Percentiles rank a stretch among this genome's conserved stretches.
Conservation (phyloP, 2,888 invertebrate species). For the Melieria picta region DNA sequence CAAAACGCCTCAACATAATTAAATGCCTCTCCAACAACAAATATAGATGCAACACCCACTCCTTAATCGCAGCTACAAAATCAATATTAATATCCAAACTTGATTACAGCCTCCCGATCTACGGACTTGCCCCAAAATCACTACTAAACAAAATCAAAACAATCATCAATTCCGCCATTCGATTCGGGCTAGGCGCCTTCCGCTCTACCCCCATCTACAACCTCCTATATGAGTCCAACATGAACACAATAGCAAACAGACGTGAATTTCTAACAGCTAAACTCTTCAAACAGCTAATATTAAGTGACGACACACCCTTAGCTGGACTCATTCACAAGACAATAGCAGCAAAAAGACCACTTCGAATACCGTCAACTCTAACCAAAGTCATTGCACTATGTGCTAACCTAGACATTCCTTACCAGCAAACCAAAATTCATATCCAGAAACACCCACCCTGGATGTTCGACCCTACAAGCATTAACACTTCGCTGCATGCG, state of each 20-base stretch:
- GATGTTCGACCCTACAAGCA: not conserved
- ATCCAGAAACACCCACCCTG: not conserved
- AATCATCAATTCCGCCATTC: not conserved
- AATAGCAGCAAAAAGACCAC: not conserved
- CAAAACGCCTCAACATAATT: not conserved
- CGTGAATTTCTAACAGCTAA: not conserved
- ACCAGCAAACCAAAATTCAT: not conserved
- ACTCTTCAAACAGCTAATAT: too few relatives aligned
- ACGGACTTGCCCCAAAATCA: not conserved
- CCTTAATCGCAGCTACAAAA: too few relatives aligned
- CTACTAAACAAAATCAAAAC: conserved; percentile 1
- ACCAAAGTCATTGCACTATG: conserved; percentile 1
- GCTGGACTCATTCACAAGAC: not conserved
- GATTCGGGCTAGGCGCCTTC: not conserved
- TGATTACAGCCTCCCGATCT: not conserved
- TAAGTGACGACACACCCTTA: not conserved
- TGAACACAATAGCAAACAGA: not conserved
- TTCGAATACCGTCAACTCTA: not conserved
- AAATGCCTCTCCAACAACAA: too few relatives aligned
- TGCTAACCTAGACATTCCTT: conserved; percentile 1
- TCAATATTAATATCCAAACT: too few relatives aligned
- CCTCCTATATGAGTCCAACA: not conserved
- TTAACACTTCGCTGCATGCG: not conserved
- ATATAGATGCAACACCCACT: too few relatives aligned
- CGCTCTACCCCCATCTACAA: conserved; percentile 3